Conservation (phyloP, 2,888 invertebrate species). For the Andrena praecox region DNA sequence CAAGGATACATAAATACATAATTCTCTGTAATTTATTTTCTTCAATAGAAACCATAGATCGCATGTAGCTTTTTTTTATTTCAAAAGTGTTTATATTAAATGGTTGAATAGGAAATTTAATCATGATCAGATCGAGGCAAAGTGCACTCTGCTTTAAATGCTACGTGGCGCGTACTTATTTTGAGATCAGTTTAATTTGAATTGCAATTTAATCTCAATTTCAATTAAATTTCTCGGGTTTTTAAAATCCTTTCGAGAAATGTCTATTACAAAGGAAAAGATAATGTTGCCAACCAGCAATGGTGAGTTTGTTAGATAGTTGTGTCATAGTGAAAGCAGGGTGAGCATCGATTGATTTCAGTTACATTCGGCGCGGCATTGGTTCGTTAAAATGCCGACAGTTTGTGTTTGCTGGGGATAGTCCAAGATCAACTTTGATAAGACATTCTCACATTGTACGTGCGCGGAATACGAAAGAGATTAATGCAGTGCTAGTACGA, state of each 20-base stretch:
- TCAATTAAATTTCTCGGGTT: too few species aligned
- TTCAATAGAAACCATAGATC: too few species aligned
- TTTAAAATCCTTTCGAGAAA: not conserved
- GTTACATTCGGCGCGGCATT: constrained; percentile 42
- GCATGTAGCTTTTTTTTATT: too few species aligned
- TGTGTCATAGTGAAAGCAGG: constrained; percentile 9
- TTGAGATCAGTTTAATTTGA: too few species aligned
- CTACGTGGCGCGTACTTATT: too few species aligned
- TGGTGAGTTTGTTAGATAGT: constrained; percentile 24
- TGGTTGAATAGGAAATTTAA: too few species aligned
- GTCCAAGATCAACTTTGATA: constrained; percentile 62
- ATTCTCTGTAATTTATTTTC: too few species aligned
- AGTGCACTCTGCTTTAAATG: too few species aligned
- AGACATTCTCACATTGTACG: constrained; percentile 51
- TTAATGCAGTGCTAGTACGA: constrained; percentile 10
- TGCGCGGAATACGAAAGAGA: constrained; percentile 27
- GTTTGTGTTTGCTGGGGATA: constrained; percentile 58
- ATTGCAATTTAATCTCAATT: too few species aligned
- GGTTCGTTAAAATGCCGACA: constrained; percentile 63
- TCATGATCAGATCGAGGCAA: too few species aligned
- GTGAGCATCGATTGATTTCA: constrained; percentile 52
- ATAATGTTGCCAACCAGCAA: not conserved
- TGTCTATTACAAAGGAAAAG: not conserved
- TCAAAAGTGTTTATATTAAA: too few species aligned
- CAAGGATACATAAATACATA: too few species aligned